Evolutionary conservation across 2,797 vertebrate genomes (phyloP).

Genomic region (Champsocephalus gunnari): DNA sequence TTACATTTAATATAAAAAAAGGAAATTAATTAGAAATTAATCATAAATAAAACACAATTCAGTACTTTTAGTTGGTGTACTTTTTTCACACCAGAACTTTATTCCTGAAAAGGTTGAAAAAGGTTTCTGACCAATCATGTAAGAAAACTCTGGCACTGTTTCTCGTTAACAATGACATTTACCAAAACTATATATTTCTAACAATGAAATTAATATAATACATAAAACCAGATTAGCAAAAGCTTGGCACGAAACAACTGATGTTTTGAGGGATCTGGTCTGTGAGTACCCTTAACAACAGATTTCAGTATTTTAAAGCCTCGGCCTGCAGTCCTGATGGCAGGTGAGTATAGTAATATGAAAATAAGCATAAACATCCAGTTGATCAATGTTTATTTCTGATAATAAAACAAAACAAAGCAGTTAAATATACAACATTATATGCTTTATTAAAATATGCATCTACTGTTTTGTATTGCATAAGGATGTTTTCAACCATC

Average conservation of each 20-base stretch:
- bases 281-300: neutral
- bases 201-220: neutral
- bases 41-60: neutral
- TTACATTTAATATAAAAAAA: neutral
- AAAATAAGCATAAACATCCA: constrained; percentile 17
- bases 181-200: neutral
- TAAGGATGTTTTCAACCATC: constrained; percentile 69
- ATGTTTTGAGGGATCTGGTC: neutral
- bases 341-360: neutral
- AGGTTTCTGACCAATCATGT: neutral
- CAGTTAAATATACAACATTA: constrained; percentile 60
- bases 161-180: neutral
- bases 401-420: constrained; percentile 50
- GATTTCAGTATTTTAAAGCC: neutral
- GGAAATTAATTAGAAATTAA: neutral
- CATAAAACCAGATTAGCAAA: neutral
- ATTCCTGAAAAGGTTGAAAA: neutral
- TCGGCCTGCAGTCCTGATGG: neutral
- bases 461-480: constrained; percentile 74
- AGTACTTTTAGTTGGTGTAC: neutral
- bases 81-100: neutral
- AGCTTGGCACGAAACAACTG: too few relatives aligned
- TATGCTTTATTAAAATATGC: constrained; percentile 76
- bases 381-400: constrained; percentile 30
- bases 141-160: neutral